These are phyloP conservation scores for Xestia c-nigrum DNA, from an alignment of 2,888 invertebrate species.

Conservation along the genomic window DNA sequence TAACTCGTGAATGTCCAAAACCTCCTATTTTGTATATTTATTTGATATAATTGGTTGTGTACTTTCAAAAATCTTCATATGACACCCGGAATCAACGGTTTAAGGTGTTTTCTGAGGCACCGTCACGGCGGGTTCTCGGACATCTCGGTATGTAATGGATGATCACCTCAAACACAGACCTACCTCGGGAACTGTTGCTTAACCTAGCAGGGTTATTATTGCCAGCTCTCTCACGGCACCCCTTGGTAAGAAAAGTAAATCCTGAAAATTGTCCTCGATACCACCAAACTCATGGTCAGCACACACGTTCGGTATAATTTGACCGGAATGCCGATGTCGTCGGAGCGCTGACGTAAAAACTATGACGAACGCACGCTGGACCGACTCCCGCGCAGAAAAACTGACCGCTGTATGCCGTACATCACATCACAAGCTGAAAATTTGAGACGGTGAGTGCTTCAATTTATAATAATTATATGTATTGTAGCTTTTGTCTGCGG, in stretches of 20 bases:
- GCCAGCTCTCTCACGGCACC: background rate
- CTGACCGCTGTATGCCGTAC: constrained; percentile 47
- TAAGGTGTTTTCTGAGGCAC: background rate
- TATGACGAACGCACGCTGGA: constrained; percentile 75
- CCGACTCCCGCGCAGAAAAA: constrained; percentile 65
- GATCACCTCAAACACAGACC: background rate
- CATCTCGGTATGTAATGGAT: background rate
- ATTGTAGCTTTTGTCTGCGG: background rate
- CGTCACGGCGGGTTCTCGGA: background rate
- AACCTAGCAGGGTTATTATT: background rate
- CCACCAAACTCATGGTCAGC: constrained; percentile 63
- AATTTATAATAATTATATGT: constrained; percentile 19
- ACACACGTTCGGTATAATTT: constrained; percentile 79
- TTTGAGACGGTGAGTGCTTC: constrained; percentile 44
- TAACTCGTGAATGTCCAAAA: background rate
- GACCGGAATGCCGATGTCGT: constrained; percentile 83
- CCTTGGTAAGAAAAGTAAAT: background rate
- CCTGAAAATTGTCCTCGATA: background rate
- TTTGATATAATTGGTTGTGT: background rate
- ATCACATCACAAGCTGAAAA: constrained; percentile 48
- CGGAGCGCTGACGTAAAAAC: constrained; percentile 80
- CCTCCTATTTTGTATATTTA: too few species aligned
- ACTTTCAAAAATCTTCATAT: background rate
- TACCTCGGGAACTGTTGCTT: background rate
- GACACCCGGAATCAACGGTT: background rate